phyloP scores from a whole-genome alignment of 2,113 vertebrate genomes.

The Cynopterus brachyotis region DNA sequence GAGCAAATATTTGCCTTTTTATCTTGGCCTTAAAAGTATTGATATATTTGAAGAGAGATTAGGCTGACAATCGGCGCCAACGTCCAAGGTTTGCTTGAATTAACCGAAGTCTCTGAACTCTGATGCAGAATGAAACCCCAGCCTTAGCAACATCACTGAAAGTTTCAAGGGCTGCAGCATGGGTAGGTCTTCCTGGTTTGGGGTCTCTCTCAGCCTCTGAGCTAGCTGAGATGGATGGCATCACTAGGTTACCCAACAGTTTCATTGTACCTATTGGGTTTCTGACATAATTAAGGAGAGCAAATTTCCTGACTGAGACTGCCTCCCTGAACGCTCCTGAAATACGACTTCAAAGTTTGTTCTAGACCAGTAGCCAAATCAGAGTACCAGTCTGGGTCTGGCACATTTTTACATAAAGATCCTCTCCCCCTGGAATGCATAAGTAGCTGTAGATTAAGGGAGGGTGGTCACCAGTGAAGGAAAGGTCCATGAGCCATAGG shows the following conservation, averaged over 20 bases:
- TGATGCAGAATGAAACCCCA: background rate
- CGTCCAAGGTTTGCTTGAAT: slow-evolving; percentile 10
- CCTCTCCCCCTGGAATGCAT: background rate
- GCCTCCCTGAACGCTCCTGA: background rate
- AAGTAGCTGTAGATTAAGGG: too few relatives aligned
- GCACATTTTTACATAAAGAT: background rate
- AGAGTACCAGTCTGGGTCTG: background rate
- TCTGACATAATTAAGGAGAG: background rate
- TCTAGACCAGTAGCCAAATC: background rate
- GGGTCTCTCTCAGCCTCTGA: background rate
- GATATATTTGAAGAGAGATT: slow-evolving; percentile 65
- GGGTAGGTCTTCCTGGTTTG: background rate
- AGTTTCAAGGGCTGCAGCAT: background rate
- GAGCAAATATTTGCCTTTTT: slow-evolving; percentile 68
- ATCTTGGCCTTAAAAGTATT: slow-evolving; percentile 39
- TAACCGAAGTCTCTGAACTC: background rate
- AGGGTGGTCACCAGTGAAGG: background rate
- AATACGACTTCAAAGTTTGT: background rate
- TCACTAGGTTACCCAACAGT: background rate
- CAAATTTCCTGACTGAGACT: background rate
- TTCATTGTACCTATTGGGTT: background rate
- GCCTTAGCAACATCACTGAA: background rate
- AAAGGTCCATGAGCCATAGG: background rate
- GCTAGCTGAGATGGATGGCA: background rate
- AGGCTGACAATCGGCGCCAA: slow-evolving; percentile 30